Evolutionary conservation across 2,888 invertebrate genomes (phyloP).

Genomic region (Siphonodentalium dalli): DNA sequence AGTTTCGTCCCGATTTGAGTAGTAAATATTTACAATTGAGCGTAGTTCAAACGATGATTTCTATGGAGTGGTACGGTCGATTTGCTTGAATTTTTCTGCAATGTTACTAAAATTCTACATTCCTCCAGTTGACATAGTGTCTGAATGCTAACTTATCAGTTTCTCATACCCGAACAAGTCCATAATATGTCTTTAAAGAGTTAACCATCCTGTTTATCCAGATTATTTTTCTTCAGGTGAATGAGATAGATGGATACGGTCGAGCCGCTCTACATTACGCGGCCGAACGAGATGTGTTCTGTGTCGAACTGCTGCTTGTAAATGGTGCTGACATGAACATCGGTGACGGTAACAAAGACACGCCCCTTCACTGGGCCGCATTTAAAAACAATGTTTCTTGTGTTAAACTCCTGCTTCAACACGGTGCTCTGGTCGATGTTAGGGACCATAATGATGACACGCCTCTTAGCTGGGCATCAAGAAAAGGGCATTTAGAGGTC

Average conservation of each 20-base stretch:
- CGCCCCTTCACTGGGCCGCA: constrained; percentile 64
- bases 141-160: too few species aligned
- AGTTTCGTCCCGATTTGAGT: too few species aligned
- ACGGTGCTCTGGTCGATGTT: constrained; percentile 55
- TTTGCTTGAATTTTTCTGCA: too few species aligned
- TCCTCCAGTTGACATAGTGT: too few species aligned
- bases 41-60: too few species aligned
- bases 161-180: too few species aligned
- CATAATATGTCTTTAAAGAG: too few species aligned
- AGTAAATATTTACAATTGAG: too few species aligned
- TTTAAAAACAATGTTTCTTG: constrained; percentile 57
- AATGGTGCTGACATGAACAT: constrained; percentile 54
- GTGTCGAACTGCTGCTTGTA: constrained; percentile 53
- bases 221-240: constrained; percentile 46
- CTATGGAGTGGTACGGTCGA: too few species aligned
- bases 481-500: constrained; percentile 55
- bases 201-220: too few species aligned
- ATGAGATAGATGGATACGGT: constrained; percentile 61
- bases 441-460: constrained; percentile 59
- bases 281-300: constrained; percentile 55
- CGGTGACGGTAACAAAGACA: constrained; percentile 55
- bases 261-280: constrained; percentile 62
- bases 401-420: constrained; percentile 49
- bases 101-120: too few species aligned
- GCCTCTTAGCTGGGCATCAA: constrained; percentile 61